phyloP scores from a whole-genome alignment of 2,888 invertebrate species.

The Cryptocephalus primarius region DNA sequence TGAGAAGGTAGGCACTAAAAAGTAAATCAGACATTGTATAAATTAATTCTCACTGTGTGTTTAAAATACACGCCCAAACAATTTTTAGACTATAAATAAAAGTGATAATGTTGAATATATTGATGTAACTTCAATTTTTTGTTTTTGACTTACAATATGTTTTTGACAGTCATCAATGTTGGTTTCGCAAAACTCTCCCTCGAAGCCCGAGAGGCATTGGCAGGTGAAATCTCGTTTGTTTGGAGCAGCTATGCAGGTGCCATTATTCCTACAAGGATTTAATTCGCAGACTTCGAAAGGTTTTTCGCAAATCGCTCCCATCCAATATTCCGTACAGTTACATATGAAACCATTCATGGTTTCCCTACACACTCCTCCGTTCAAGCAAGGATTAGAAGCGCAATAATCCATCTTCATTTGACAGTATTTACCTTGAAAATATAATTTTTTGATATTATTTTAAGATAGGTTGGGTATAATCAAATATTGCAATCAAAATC shows the following conservation, averaged over 20 bases:
- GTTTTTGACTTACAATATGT: constrained; percentile 13
- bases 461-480: not conserved
- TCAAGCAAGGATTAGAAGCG: constrained; percentile 40
- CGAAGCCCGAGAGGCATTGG: constrained; percentile 54
- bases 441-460: not conserved
- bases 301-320: constrained; percentile 46
- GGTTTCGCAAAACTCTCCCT: constrained; percentile 51
- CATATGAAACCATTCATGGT: constrained; percentile 43
- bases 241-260: constrained; percentile 43
- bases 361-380: constrained; percentile 45
- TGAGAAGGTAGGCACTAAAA: constrained; percentile 34
- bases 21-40: not conserved
- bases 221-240: constrained; percentile 46
- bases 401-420: constrained; percentile 43
- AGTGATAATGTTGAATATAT: too few relatives aligned
- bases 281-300: constrained; percentile 46
- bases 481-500: not conserved
- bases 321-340: constrained; percentile 46
- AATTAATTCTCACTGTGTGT: too few relatives aligned
- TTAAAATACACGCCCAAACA: too few relatives aligned
- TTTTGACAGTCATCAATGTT: constrained; percentile 56
- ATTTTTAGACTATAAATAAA: too few relatives aligned
- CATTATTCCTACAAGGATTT: constrained; percentile 54
- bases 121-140: too few relatives aligned
- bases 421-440: constrained; percentile 41